Evolutionary conservation across 2,113 vertebrate species (phyloP), one percentile per base, ranked within the genome.

Genomic region (Sinocyclocheilus anophthalmus): DNA sequence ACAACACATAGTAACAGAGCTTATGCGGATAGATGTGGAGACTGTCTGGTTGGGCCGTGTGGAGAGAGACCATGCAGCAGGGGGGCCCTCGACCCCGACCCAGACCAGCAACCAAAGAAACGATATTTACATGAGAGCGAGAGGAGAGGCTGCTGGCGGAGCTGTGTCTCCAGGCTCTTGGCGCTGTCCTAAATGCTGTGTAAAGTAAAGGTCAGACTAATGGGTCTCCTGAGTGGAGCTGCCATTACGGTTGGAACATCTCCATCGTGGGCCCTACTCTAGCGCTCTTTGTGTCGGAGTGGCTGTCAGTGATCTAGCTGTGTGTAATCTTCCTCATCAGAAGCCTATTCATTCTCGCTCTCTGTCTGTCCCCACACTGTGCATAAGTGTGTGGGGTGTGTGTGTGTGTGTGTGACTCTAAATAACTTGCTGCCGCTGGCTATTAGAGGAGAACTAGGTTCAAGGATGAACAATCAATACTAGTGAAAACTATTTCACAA

Each of bases 141-240:
- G 86, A 83, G 75, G 16, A 76, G 72, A 87, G 67, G 87, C 77
- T 88, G 85, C 33, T 59, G 77, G 39, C 26, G 53, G 67, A 70
- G 45, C 13, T 14, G 18, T 45, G n/a, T 82, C 80, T 82, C 53
- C 42, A n/a, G 84, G 42, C 76, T 72, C 26, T 45, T 12, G 22
- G 14, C 26, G 5, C 33, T 77, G 18, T 73, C 78, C 79, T 86
- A 85, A 83, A 77, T 78, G 84, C 57, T 72, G 86, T 86, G 84
- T 85, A 90, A 91, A 87, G 90, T 83, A 93, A 94, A 94, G 93
- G 93, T 94, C 95, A 94, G 91, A 76, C 86, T 92, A 92, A 93
- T 91, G 91, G 89, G 84, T 93, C 92, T 90, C 92, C 85, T 82
- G 90, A 92, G 93, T 92, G 85, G 87, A 83, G 87, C 91, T 94